phyloP scores from a whole-genome alignment of 2,797 vertebrate genomes.

The Hyperoplus immaculatus region DNA sequence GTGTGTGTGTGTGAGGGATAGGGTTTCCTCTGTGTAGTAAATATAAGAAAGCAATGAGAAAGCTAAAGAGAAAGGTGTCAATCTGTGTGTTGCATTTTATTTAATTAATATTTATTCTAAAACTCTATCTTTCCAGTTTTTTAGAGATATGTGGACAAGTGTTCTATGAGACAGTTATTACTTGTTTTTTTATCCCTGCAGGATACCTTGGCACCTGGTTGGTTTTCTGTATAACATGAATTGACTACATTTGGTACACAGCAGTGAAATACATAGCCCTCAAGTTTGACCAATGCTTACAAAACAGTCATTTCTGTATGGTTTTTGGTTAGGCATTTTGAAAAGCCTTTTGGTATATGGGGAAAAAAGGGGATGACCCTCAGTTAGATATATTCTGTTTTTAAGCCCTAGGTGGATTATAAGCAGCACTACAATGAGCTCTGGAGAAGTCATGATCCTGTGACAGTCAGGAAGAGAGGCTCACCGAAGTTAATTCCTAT shows the following conservation, averaged over 20 bases:
- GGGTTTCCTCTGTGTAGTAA: not conserved
- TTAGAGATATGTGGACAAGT: conserved; percentile 45
- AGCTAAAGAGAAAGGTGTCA: conserved; percentile 9
- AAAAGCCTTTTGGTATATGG: conserved; percentile 7
- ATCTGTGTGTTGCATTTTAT: not conserved
- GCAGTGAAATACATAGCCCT: not conserved
- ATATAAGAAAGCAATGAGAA: not conserved
- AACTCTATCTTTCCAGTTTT: conserved; percentile 11
- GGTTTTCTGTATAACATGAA: conserved; percentile 22
- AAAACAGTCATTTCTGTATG: not conserved
- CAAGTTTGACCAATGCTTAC: not conserved
- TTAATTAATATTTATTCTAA: conserved; percentile 37
- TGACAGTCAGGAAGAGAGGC: conserved; percentile 37
- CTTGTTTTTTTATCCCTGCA: conserved; percentile 54
- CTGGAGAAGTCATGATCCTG: conserved; percentile 26
- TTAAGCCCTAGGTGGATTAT: conserved; percentile 34
- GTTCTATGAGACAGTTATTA: conserved; percentile 43
- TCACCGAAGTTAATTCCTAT: conserved; percentile 28
- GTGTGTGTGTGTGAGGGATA: not conserved
- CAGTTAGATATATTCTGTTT: conserved; percentile 1
- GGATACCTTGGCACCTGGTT: conserved; percentile 25
- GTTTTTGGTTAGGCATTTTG: not conserved
- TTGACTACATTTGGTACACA: not conserved
- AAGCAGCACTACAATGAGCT: conserved; percentile 14
- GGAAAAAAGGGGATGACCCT: not conserved